A percentile compares a stretch with the other conserved stretches of the same genome.
phyloP scores from a whole-genome alignment of 2,113 vertebrate species.

The Halichoeres trimaculatus region DNA sequence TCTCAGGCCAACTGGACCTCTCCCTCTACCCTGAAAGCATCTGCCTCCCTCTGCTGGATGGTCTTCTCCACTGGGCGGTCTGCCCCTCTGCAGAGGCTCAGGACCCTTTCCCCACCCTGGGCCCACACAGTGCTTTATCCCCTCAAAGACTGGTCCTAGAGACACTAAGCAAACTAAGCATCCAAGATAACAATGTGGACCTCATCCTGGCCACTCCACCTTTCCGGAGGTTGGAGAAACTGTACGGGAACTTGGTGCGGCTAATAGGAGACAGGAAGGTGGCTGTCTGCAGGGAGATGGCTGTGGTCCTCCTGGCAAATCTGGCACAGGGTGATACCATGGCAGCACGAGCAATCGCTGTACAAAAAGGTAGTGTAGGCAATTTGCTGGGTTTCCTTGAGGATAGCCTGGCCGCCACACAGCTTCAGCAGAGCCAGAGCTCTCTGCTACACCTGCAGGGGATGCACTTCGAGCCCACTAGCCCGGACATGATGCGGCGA shows the following conservation, averaged over 20 bases:
- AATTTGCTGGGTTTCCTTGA: constrained; percentile 97
- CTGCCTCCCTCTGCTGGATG: constrained; percentile 96
- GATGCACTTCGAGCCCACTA: constrained; percentile 96
- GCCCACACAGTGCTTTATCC: constrained; percentile 93
- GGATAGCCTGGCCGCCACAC: constrained; percentile 97
- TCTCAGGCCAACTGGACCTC: constrained; percentile 98
- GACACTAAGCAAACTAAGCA: constrained; percentile 99
- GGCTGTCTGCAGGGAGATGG: constrained; percentile 98
- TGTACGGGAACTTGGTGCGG: constrained; percentile 96
- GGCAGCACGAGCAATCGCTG: constrained; percentile 95
- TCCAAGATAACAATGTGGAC: constrained; percentile 99
- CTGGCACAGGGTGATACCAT: constrained; percentile 97
- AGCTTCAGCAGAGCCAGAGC: constrained; percentile 98
- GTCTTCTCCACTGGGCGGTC: constrained; percentile 98
- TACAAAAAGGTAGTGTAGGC: constrained; percentile 97
- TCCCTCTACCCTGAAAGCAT: constrained; percentile 97
- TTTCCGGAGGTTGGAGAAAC: constrained; percentile 95
- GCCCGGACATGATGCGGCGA: constrained; percentile 99
- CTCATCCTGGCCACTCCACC: constrained; percentile 97
- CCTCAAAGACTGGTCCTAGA: constrained; percentile 99
- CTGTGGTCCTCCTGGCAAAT: constrained; percentile 97
- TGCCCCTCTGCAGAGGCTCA: constrained; percentile 98
- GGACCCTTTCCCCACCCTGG: constrained; percentile 96
- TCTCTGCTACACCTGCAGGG: constrained; percentile 95
- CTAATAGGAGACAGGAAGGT: constrained; percentile 98